Base-by-base conservation (phyloP, 2,888 invertebrate species). In the Hyposoter dolosus region DNA sequence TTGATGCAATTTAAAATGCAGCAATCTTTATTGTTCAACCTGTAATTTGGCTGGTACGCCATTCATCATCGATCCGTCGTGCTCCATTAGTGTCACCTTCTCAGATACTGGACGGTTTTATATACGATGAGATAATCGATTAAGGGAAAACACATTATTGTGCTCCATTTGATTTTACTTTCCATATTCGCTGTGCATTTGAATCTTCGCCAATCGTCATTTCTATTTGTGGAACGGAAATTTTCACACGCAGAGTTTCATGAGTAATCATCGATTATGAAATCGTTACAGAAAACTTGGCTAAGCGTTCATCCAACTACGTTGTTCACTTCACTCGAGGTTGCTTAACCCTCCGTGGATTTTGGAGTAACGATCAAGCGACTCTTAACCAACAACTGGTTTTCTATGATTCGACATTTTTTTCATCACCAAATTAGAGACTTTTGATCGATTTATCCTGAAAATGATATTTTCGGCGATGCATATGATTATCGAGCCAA, bases 381-480 rank as follows among this genome's bases (percentile, higher is more conserved):
- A 35, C 35, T 4, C 7, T 6, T 35, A 35, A 35, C 35, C 7
- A 28, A 28, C 28, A 12, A 19, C 3, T 35, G 32, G 17, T 63
- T 17, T 9, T 15, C 3, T 45, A 5, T 23, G 4, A 9, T 12
- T 35, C 9, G 56, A 5, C 12, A 12, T 35, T 40, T 32, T 53
- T 68, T 43, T 68, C 0, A 35, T 35, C 1, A 40, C 5, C 7
- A 43, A 32, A 40, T 35, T 5, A n/a, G n/a, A 12, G n/a, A 32
- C 35, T 68, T 60, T 40, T 4, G 45, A 56, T 65, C 66, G 50
- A 72, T 56, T 83, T 5, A 77, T 7, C 9, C 50, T 50, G 43
- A 80, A 77, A 60, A 80, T 43, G 3, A 87, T 83, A 60, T 87
- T 83, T 78, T 90, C 90, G 0, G 84, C 3, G 1, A 83, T 10